phyloP scores from a whole-genome alignment of 2,797 vertebrate species.

The Eulemur mongoz region DNA sequence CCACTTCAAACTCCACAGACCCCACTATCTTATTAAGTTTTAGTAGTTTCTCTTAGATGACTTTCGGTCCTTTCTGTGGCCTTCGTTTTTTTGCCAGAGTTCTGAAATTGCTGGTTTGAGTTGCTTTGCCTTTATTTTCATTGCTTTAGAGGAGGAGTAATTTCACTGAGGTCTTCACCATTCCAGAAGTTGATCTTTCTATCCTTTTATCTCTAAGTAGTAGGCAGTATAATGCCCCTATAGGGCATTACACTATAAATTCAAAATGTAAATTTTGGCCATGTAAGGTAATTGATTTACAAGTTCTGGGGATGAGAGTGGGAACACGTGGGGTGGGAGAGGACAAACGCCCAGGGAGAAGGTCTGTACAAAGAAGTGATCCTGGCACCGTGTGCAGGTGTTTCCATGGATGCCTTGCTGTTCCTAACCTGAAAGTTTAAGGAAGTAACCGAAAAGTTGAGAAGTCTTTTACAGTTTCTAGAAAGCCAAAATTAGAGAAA shows the following conservation, averaged over 20 bases:
- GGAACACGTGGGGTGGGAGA: not conserved
- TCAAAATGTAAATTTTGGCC: not conserved
- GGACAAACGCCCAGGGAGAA: not conserved
- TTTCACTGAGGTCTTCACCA: not conserved
- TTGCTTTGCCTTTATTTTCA: not conserved
- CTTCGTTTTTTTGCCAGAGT: not conserved
- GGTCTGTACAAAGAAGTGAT: not conserved
- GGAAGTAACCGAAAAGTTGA: not conserved
- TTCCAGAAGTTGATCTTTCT: not conserved
- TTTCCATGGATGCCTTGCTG: not conserved
- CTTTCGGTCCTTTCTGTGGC: not conserved
- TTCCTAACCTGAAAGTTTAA: not conserved
- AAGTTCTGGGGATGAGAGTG: not conserved
- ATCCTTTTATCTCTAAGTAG: not conserved
- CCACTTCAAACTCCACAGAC: not conserved
- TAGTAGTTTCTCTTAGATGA: not conserved
- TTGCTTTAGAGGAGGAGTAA: not conserved
- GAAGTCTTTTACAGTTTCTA: not conserved
- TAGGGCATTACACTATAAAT: not conserved
- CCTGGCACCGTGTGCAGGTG: too few species aligned
- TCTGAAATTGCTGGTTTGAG: conserved; percentile 1
- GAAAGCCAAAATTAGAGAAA: not conserved
- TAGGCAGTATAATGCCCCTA: not conserved
- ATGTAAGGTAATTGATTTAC: not conserved
- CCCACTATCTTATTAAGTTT: not conserved